Conservation (phyloP, 2,888 invertebrate species). For the Oscheius sp. region DNA sequence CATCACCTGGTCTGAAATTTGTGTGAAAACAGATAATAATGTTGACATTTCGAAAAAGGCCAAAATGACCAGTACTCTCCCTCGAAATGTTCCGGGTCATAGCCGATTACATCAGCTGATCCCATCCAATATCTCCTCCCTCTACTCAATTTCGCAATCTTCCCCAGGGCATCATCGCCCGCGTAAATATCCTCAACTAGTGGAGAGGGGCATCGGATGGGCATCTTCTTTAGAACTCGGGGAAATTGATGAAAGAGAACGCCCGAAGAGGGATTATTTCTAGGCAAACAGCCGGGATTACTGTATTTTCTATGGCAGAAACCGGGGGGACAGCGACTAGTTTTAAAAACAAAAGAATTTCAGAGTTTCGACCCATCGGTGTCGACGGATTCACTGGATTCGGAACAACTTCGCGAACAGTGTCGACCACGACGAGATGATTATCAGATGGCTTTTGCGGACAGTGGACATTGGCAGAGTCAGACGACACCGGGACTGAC, state of each 20-base stretch:
- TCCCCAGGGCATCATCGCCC: too few relatives aligned
- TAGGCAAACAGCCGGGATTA: not conserved
- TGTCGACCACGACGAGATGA: conserved; percentile 66
- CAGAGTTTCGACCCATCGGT: conserved; percentile 56
- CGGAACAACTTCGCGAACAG: conserved; percentile 61
- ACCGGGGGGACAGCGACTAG: too few relatives aligned
- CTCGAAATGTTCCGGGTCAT: too few relatives aligned
- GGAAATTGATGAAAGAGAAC: not conserved
- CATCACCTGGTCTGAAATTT: too few relatives aligned
- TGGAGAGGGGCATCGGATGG: too few relatives aligned
- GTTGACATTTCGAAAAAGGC: too few relatives aligned
- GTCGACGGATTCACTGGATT: conserved; percentile 71
- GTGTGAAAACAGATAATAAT: too few relatives aligned
- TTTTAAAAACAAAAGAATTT: not conserved
- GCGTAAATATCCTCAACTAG: too few relatives aligned
- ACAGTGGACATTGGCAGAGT: conserved; percentile 70
- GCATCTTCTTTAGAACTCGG: not conserved
- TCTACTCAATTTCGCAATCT: too few relatives aligned
- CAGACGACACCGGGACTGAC: conserved; percentile 56
- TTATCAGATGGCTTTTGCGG: conserved; percentile 72
- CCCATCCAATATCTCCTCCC: too few relatives aligned
- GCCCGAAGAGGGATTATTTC: not conserved
- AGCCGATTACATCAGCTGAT: too few relatives aligned
- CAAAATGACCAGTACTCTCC: too few relatives aligned
- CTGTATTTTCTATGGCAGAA: not conserved